These are phyloP conservation scores for Myotis planiceps DNA, from an alignment of 2,797 vertebrate genomes.

Conservation along the genomic window DNA sequence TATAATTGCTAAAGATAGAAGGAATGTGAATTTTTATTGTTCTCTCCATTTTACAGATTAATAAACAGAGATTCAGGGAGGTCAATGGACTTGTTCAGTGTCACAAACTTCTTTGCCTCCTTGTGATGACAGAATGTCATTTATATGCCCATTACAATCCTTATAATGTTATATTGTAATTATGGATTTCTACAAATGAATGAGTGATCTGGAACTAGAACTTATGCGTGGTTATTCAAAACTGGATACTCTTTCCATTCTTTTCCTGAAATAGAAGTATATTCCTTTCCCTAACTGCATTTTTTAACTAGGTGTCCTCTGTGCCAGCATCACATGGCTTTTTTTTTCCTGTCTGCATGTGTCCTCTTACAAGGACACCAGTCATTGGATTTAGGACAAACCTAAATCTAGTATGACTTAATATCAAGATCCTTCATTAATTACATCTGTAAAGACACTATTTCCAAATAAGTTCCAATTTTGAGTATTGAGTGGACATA, in stretches of 20 bases:
- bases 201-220: neutral
- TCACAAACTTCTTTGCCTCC: neutral
- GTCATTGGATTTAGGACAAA: neutral
- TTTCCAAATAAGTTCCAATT: neutral
- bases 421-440: neutral
- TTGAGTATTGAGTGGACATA: neutral
- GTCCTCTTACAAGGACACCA: neutral
- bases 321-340: neutral
- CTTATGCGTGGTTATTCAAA: neutral
- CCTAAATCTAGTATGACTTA: neutral
- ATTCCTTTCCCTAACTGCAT: neutral
- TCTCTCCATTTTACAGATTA: neutral
- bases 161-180: neutral
- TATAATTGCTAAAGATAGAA: neutral
- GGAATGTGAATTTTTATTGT: neutral
- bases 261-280: neutral
- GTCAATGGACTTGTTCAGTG: neutral
- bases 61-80: neutral
- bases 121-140: neutral
- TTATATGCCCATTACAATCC: neutral
- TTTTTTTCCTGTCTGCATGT: neutral
- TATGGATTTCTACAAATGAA: neutral
- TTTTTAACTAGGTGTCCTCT: neutral
- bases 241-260: neutral
- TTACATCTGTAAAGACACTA: neutral